Conservation (phyloP, 1,140 invertebrate genomes). For the Diabrotica virgifera region DNA sequence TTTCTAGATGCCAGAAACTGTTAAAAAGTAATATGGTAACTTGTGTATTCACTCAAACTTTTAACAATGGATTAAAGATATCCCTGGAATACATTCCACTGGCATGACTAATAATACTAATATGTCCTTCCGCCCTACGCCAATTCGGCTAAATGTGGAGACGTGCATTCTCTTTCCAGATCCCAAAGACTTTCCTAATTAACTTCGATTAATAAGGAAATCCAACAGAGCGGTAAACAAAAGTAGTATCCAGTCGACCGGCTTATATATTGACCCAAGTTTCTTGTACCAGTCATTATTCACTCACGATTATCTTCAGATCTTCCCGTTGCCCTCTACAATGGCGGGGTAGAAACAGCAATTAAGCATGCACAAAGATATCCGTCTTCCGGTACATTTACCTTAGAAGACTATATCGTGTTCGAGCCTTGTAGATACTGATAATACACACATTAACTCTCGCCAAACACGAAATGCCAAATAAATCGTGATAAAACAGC, state of each 20-base stretch:
- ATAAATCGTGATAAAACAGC: constrained; percentile 11
- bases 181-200: no score
- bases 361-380: constrained; percentile 47
- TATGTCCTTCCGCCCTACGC: no score
- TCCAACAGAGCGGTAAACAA: background rate
- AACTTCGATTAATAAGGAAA: no score
- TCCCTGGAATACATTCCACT: no score
- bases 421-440: constrained; percentile 38
- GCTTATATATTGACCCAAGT: constrained; percentile 37
- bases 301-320: constrained; percentile 32
- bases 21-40: no score
- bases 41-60: no score
- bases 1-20: no score
- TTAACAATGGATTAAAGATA: no score
- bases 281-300: constrained; percentile 37
- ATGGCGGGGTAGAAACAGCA: constrained; percentile 38
- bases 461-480: constrained; percentile 32
- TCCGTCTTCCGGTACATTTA: constrained; percentile 45
- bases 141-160: no score
- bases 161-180: no score
- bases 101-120: no score
- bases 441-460: constrained; percentile 41
- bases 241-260: constrained; percentile 23
- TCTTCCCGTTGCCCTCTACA: constrained; percentile 26
- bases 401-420: constrained; percentile 42